Evolutionary conservation across 2,113 vertebrate genomes (phyloP).

Genomic region (Solea solea): DNA sequence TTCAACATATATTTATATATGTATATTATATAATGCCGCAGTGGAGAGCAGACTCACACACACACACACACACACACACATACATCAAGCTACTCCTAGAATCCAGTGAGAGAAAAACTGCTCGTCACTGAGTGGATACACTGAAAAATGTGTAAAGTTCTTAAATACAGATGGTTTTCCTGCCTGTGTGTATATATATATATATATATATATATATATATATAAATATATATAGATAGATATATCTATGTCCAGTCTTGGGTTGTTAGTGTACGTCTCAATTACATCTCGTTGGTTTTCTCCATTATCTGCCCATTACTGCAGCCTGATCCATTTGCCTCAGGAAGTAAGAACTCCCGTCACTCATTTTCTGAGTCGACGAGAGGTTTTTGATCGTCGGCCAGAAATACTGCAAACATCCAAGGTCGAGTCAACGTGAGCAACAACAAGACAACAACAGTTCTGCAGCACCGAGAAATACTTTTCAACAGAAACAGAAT

Average conservation of each 20-base stretch:
- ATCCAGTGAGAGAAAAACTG: constrained; percentile 64
- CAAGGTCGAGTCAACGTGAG: too few species aligned
- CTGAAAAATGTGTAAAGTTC: constrained; percentile 19
- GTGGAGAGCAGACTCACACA: constrained; percentile 10
- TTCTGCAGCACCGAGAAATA: too few species aligned
- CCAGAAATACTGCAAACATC: too few species aligned
- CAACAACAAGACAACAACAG: too few species aligned
- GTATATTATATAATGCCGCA: not conserved
- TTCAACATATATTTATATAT: too few species aligned
- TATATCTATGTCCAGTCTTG: constrained; percentile 9
- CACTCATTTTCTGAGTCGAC: too few species aligned
- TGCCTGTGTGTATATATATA: not conserved
- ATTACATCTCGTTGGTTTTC: constrained; percentile 22
- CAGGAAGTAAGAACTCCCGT: too few species aligned
- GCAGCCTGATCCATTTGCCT: constrained; percentile 13
- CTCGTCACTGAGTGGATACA: constrained; percentile 42
- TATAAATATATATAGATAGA: not conserved
- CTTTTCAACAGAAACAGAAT: too few species aligned
- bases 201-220: constrained; percentile 4
- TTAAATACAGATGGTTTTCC: not conserved
- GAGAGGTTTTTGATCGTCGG: too few species aligned
- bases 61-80: not conserved
- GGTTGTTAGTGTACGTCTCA: constrained; percentile 14
- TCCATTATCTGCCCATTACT: constrained; percentile 37
- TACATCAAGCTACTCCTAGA: constrained; percentile 49